Conservation (phyloP, 2,797 vertebrate genomes). For the Stomatorhinus walkeri region DNA sequence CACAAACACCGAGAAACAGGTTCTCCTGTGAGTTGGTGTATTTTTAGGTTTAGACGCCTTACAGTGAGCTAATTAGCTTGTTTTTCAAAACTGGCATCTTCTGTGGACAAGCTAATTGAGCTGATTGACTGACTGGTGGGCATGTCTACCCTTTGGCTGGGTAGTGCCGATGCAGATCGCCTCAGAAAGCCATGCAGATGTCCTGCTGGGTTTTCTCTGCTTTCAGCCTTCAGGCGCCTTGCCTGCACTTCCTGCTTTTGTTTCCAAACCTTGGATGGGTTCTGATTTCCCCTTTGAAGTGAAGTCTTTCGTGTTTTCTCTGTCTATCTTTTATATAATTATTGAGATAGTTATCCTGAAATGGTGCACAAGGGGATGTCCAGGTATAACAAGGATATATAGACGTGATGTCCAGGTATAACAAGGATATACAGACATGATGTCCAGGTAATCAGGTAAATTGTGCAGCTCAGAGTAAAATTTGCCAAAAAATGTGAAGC, state of each 20-base stretch:
- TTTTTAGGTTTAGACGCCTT: not conserved
- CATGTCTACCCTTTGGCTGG: not conserved
- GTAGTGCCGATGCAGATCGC: not conserved
- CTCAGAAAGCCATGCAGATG: not conserved
- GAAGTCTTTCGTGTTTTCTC: not conserved
- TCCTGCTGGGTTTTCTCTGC: not conserved
- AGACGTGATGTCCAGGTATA: not conserved
- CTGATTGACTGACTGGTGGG: slow-evolving; percentile 22
- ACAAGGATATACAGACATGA: not conserved
- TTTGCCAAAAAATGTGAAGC: not conserved
- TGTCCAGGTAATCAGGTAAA: not conserved
- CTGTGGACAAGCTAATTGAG: slow-evolving; percentile 23
- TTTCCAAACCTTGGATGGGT: not conserved
- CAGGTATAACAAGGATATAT: not conserved
- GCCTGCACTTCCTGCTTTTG: not conserved
- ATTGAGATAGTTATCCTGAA: not conserved
- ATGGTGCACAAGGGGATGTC: not conserved
- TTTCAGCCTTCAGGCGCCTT: not conserved
- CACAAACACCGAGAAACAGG: not conserved
- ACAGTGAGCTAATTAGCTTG: slow-evolving; percentile 28
- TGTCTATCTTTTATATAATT: not conserved
- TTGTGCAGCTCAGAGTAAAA: not conserved
- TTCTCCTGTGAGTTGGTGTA: not conserved
- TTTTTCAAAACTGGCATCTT: slow-evolving; percentile 25
- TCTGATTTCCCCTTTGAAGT: not conserved